Evolutionary conservation across 1,140 invertebrate genomes (phyloP).

Genomic region (Neodiprion fabricii): DNA sequence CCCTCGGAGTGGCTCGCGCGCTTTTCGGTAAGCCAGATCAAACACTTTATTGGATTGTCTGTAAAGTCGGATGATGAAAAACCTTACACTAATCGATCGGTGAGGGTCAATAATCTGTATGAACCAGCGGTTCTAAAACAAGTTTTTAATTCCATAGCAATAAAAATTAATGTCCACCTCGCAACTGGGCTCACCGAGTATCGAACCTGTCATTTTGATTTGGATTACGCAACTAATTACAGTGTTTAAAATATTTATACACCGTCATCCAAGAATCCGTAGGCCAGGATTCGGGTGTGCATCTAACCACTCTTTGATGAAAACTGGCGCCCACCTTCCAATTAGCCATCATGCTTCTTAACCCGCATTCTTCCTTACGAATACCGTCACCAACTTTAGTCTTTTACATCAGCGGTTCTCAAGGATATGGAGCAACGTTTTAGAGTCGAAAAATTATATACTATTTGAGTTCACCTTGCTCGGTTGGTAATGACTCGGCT

Average conservation of each 20-base stretch:
- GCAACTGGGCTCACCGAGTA: no score
- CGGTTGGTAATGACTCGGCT: neutral
- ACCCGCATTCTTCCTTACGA: neutral
- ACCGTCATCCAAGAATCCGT: neutral
- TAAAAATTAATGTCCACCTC: neutral
- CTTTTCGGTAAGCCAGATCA: constrained; percentile 73
- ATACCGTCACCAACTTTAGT: neutral
- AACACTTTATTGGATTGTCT: constrained; percentile 18
- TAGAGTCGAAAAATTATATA: neutral
- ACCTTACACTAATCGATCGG: constrained; percentile 8
- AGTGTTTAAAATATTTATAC: neutral
- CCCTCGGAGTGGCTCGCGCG: constrained; percentile 76
- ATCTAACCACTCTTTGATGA: constrained; percentile 19
- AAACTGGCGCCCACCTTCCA: constrained; percentile 18
- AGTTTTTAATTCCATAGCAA: constrained; percentile 30
- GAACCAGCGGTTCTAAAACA: constrained; percentile 30
- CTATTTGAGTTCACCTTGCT: neutral
- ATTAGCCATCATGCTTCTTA: constrained; percentile 12
- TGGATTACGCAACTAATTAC: no score
- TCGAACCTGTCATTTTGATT: no score
- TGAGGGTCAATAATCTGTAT: constrained; percentile 18
- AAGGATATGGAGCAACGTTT: neutral
- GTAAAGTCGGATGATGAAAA: constrained; percentile 32
- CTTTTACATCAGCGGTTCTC: neutral
- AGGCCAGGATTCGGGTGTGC: constrained; percentile 10